Conservation (phyloP, 2,888 invertebrate genomes). For the Andrena bicolor region DNA sequence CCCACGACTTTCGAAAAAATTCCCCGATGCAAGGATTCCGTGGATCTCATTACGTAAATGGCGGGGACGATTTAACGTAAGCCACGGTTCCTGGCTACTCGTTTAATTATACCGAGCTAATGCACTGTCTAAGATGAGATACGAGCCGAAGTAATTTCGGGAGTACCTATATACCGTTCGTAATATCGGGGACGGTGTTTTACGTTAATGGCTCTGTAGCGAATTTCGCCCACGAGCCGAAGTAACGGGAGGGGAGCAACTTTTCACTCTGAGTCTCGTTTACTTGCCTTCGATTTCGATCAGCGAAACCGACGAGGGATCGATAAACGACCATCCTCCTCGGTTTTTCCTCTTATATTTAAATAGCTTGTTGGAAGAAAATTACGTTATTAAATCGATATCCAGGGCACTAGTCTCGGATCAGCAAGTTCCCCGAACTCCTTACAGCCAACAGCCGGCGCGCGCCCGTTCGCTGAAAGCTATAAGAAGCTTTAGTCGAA, state of each 20-base stretch:
- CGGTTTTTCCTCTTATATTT: conserved; percentile 12
- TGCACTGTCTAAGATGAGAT: conserved; percentile 37
- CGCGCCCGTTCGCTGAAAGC: conserved; percentile 39
- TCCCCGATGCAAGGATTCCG: conserved; percentile 29
- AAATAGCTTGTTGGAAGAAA: conserved; percentile 3
- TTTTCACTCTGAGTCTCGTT: background rate
- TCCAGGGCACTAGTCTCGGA: conserved; percentile 18
- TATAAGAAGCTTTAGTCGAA: conserved; percentile 53
- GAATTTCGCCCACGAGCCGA: background rate
- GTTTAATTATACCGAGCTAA: conserved; percentile 33
- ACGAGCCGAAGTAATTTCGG: conserved; percentile 14
- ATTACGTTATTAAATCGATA: conserved; percentile 51
- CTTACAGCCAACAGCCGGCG: conserved; percentile 32
- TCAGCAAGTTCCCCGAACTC: conserved; percentile 39
- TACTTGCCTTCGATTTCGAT: background rate
- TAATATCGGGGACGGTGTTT: conserved; percentile 4
- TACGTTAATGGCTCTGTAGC: background rate
- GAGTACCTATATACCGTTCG: background rate
- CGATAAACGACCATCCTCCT: conserved; percentile 1
- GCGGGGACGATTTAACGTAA: conserved; percentile 61
- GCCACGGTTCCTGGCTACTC: conserved; percentile 32
- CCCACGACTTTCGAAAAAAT: conserved; percentile 16
- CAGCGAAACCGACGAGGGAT: conserved; percentile 16
- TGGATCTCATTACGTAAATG: conserved; percentile 72
- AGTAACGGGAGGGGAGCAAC: background rate